A percentile compares a stretch with the other conserved stretches of the same genome.
phyloP scores from a whole-genome alignment of 2,888 invertebrate species.

The Phyto melanocephala region DNA sequence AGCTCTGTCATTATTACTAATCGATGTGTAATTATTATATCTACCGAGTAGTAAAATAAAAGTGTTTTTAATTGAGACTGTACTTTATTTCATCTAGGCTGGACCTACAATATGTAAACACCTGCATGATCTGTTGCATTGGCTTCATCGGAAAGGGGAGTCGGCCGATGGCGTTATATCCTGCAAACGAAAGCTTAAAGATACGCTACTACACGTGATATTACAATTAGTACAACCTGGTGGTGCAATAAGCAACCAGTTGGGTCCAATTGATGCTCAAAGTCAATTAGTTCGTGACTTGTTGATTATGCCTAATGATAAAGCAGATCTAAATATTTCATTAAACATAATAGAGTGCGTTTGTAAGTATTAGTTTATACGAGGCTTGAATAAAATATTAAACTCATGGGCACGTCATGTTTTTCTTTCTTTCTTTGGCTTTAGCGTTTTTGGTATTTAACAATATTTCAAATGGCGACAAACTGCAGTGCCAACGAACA shows the following conservation, averaged over 20 bases:
- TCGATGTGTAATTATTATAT: conserved; percentile 73
- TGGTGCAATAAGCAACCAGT: conserved; percentile 82
- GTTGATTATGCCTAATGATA: conserved; percentile 82
- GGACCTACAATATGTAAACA: conserved; percentile 88
- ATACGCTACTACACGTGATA: conserved; percentile 84
- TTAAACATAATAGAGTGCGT: conserved; percentile 87
- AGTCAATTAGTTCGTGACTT: conserved; percentile 85
- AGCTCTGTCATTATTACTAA: conserved; percentile 77
- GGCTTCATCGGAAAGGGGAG: conserved; percentile 84
- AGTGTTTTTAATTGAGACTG: background rate
- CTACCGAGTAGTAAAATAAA: background rate
- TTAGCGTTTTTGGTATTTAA: conserved; percentile 80
- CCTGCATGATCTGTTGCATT: conserved; percentile 85
- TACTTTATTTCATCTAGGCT: conserved; percentile 79
- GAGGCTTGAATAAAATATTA: background rate
- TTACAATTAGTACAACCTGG: conserved; percentile 86
- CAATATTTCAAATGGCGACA: conserved; percentile 81
- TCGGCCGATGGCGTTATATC: conserved; percentile 79
- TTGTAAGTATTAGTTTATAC: conserved; percentile 78
- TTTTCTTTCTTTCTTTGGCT: conserved; percentile 8
- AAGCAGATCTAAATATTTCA: conserved; percentile 85
- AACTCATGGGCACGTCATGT: background rate
- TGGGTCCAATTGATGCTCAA: conserved; percentile 87
- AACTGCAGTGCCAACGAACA: conserved; percentile 81
- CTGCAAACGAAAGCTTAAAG: conserved; percentile 81